phyloP scores from a whole-genome alignment of 2,113 vertebrate species.

The Crocuta crocuta region DNA sequence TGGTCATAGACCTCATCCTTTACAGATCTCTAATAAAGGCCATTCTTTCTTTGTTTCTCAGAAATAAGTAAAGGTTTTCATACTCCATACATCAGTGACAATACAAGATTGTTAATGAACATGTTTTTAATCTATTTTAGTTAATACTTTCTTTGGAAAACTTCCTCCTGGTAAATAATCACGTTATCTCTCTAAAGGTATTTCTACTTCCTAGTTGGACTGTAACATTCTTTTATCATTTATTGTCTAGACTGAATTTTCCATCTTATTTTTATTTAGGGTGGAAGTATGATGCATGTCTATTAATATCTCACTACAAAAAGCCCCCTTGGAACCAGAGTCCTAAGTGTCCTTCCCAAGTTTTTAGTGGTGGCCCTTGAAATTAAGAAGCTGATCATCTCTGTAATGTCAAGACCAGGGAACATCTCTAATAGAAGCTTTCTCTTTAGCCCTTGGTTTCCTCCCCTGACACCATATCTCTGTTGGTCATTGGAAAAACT shows the following conservation, averaged over 20 bases:
- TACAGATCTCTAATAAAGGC: background rate
- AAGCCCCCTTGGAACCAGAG: background rate
- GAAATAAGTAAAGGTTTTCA: conserved; percentile 1
- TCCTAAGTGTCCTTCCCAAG: background rate
- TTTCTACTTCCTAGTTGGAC: background rate
- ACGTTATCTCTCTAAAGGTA: background rate
- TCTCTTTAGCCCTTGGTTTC: background rate
- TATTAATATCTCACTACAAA: background rate
- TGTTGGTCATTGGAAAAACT: background rate
- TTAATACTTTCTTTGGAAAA: background rate
- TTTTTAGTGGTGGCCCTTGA: background rate
- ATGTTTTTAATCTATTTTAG: background rate
- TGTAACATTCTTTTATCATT: conserved; percentile 10
- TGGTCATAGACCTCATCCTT: background rate
- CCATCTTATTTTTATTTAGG: background rate
- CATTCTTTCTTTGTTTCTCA: background rate
- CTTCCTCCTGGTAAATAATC: background rate
- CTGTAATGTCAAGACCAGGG: background rate
- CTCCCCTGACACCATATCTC: background rate
- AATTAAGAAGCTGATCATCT: background rate
- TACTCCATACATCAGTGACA: background rate
- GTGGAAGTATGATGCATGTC: background rate
- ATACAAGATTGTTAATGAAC: background rate
- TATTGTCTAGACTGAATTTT: background rate
- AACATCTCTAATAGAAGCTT: background rate